Percentiles rank a stretch among this genome's conserved stretches.
Conservation (phyloP, 1,140 invertebrate species). For the Bombus balteatus region DNA sequence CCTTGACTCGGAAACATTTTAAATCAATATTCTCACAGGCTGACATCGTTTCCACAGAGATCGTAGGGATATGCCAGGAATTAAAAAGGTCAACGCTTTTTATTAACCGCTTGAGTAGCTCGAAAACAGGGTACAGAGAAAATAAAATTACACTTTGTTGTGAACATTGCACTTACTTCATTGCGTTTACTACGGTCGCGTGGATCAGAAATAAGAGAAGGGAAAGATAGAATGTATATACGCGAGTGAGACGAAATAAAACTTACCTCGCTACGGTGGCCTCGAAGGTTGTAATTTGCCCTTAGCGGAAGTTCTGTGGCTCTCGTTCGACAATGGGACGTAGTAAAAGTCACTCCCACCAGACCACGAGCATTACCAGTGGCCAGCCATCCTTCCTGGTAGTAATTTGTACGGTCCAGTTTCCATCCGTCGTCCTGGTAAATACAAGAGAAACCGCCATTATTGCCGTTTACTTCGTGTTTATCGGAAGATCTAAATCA, state of each 20-base stretch:
- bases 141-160: conserved; percentile 29
- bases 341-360: conserved; percentile 98
- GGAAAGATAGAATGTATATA: background rate
- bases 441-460: conserved; percentile 36
- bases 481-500: background rate
- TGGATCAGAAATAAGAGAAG: background rate
- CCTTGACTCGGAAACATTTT: conserved; percentile 9
- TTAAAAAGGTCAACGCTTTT: background rate
- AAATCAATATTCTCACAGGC: background rate
- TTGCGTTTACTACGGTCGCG: background rate
- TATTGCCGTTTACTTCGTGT: background rate
- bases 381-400: conserved; percentile 99
- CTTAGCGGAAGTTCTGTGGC: conserved; percentile 92
- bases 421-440: conserved; percentile 95
- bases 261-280: conserved; percentile 96
- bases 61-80: background rate
- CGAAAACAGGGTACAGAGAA: background rate
- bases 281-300: conserved; percentile 98
- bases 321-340: conserved; percentile 92
- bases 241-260: background rate
- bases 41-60: background rate
- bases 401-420: conserved; percentile 96
- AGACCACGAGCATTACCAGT: conserved; percentile 97
- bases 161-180: background rate
- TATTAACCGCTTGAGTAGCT: background rate